Evolutionary conservation across 2,797 vertebrate genomes (phyloP).

Genomic region (Melanitta fusca): DNA sequence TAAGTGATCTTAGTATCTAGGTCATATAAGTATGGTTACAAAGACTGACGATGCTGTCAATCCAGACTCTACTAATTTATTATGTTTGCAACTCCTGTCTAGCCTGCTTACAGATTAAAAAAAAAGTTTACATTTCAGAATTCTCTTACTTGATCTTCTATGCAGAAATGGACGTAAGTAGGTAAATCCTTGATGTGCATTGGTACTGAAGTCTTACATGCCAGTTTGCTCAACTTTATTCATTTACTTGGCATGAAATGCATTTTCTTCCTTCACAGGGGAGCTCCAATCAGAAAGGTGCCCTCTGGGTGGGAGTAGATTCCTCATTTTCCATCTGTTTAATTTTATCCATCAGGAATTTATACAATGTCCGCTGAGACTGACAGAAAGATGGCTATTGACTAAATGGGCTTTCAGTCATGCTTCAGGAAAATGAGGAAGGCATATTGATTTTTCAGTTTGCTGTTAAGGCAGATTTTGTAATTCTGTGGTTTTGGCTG

Average conservation of each 20-base stretch:
- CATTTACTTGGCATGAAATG: neutral
- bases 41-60: neutral
- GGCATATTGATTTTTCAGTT: constrained; percentile 20
- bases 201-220: neutral
- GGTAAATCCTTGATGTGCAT: neutral
- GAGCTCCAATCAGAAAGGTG: neutral
- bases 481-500: constrained; percentile 50
- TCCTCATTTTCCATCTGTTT: neutral
- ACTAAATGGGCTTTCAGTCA: neutral
- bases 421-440: constrained; percentile 33
- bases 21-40: neutral
- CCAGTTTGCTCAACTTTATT: neutral
- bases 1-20: neutral
- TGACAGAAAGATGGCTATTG: neutral
- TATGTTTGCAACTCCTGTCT: neutral
- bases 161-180: neutral
- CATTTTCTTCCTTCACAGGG: neutral
- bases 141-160: neutral
- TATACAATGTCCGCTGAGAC: neutral
- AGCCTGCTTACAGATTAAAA: neutral
- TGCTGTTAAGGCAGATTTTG: constrained; percentile 25
- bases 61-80: neutral
- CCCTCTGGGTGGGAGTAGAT: neutral
- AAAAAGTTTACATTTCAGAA: neutral
- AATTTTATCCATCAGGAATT: neutral